These are phyloP conservation scores for Martes flavigula DNA, from an alignment of 2,797 vertebrate species.

Conservation along the genomic window DNA sequence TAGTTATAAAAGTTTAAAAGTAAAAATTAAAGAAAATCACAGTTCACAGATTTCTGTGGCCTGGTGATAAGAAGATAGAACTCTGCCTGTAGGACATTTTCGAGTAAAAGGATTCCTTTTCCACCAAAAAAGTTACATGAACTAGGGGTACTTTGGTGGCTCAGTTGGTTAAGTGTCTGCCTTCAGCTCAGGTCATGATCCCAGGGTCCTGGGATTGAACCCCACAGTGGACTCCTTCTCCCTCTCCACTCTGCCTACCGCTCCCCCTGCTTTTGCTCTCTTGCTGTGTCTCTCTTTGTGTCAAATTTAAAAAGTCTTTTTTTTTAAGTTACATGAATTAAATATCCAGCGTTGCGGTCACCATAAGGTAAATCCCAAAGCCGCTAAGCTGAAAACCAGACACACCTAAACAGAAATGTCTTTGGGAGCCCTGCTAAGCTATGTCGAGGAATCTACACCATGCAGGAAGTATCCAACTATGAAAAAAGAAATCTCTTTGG, in stretches of 20 bases:
- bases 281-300: too few species aligned
- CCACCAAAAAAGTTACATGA: not conserved
- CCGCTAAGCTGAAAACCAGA: not conserved
- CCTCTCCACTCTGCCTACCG: too few species aligned
- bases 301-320: not conserved
- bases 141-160: not conserved
- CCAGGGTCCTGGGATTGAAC: not conserved
- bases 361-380: not conserved
- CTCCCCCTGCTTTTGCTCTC: too few species aligned
- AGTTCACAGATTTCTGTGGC: not conserved
- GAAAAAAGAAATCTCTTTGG: not conserved
- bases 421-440: not conserved
- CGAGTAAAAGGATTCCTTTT: not conserved
- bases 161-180: not conserved
- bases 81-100: not conserved
- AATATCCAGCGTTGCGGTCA: not conserved
- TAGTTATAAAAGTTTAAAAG: not conserved
- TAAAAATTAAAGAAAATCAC: conserved; percentile 2
- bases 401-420: not conserved
- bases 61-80: conserved; percentile 40
- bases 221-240: too few species aligned
- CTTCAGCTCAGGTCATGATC: not conserved
- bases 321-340: not conserved
- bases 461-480: not conserved
- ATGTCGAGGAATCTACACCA: not conserved